Evolutionary conservation across 2,888 invertebrate species (phyloP), one percentile per base, ranked within the genome.

Genomic region (Onchidella celtica): DNA sequence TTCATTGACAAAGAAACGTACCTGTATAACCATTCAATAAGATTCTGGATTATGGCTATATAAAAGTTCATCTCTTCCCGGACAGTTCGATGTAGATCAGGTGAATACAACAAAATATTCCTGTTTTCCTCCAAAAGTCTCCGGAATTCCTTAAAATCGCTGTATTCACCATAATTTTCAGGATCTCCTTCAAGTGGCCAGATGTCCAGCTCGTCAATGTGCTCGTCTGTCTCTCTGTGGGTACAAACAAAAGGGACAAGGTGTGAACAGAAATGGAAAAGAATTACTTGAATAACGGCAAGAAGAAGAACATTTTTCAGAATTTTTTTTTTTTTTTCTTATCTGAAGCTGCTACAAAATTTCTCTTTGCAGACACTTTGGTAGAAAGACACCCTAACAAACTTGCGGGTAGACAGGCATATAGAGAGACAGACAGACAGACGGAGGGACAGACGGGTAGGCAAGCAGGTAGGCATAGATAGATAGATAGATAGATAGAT

Each of bases 1-100:
- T n/a, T n/a, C n/a, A n/a, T n/a, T n/a, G n/a, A n/a, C n/a, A n/a
- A n/a, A n/a, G n/a, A n/a, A n/a, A n/a, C n/a, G n/a, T 59, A 78
- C 78, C 88, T 87, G 76, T 89, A 89, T 68, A 91, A 81, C 91
- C 91, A 91, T 63, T 85, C 82, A 68, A 89, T 89, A 68, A 91
- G 88, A 3, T 87, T 83, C 29, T 87, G 85, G 59, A 90, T 90
- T 79, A 88, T 84, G 36, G 88, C 87, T 3, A 89, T 86, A 77
- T 91, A 91, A 68, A 91, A 91, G 24, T 83, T 78, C 57, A 91
- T 79, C 72, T 91, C 91, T 11, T 88, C 86, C 6, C 86, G 86
- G 24, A 88, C 82, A 0, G 88, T 88, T n/a, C 57, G 55, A 34
- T 79, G 59, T 6, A 40, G 34, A 9, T 59, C 57, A 2, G 73